phyloP scores from a whole-genome alignment of 2,888 invertebrate species.

The Nomada fabriciana region DNA sequence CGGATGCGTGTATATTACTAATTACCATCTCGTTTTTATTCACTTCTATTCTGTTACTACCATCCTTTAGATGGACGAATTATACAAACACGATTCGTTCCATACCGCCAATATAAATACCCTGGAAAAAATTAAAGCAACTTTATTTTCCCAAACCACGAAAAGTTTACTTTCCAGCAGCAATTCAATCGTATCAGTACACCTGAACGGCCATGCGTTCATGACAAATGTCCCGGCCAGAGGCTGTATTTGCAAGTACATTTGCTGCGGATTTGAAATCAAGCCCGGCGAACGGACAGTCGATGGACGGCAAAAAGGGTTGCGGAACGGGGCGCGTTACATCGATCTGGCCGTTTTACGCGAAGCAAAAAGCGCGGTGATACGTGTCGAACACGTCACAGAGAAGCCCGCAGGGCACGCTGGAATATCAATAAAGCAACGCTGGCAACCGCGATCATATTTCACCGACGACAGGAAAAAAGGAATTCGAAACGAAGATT shows the following conservation, averaged over 20 bases:
- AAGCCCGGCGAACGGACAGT: background rate
- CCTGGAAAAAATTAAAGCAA: no score
- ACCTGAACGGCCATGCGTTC: background rate
- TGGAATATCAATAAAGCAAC: conserved; percentile 56
- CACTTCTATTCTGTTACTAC: no score
- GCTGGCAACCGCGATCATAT: conserved; percentile 40
- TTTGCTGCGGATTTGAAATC: background rate
- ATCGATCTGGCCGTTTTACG: background rate
- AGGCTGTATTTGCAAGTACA: background rate
- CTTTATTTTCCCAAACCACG: background rate
- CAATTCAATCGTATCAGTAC: background rate
- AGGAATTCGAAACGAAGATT: conserved; percentile 32
- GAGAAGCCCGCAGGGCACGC: conserved; percentile 20
- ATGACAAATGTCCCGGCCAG: conserved; percentile 9
- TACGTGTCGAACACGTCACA: conserved; percentile 18
- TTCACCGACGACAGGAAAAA: conserved; percentile 47
- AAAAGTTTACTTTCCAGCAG: background rate
- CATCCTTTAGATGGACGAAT: no score
- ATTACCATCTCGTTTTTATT: no score
- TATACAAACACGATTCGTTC: background rate
- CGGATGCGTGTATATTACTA: no score
- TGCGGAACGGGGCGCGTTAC: background rate
- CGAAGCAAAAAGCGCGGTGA: background rate
- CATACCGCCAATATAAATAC: background rate
- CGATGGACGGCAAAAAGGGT: background rate